These are phyloP conservation scores for Tetragonula clypearis DNA, from an alignment of 1,140 invertebrate genomes.

Conservation along the genomic window DNA sequence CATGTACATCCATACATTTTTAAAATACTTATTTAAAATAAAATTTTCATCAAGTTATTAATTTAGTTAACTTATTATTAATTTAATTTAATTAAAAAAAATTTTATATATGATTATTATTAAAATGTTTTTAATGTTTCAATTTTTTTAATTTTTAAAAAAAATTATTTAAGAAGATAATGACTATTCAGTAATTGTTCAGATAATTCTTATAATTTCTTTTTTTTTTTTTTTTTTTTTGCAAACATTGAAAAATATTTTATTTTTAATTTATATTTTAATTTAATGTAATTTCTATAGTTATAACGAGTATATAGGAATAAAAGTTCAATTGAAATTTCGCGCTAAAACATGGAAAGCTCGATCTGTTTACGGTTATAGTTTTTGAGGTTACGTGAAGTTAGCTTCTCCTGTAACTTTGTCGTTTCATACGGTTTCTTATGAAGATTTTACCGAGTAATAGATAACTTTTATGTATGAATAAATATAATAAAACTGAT, in stretches of 20 bases:
- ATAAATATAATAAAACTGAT: not conserved
- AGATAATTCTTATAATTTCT: not conserved
- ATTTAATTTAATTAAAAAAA: not conserved
- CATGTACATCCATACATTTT: constrained; percentile 1
- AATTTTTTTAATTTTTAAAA: not conserved
- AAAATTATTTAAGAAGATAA: not conserved
- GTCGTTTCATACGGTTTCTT: constrained; percentile 18
- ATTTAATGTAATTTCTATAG: not conserved
- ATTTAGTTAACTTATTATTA: not conserved
- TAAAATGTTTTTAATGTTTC: not conserved
- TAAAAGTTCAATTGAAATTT: constrained; percentile 62
- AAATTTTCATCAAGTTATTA: not conserved
- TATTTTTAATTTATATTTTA: constrained; percentile 5
- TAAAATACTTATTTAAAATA: constrained; percentile 18
- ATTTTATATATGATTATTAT: not conserved
- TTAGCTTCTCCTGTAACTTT: constrained; percentile 41
- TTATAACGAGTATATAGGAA: not conserved
- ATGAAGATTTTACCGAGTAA: constrained; percentile 20
- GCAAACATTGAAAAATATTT: not conserved
- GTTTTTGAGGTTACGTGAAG: constrained; percentile 66
- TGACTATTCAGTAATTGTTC: not conserved
- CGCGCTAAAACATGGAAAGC: constrained; percentile 63
- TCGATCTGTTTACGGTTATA: constrained; percentile 58
- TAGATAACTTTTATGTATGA: constrained; percentile 10
- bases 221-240: not conserved